Conservation (phyloP, 2,797 vertebrate genomes). For the Monodelphis domestica region DNA sequence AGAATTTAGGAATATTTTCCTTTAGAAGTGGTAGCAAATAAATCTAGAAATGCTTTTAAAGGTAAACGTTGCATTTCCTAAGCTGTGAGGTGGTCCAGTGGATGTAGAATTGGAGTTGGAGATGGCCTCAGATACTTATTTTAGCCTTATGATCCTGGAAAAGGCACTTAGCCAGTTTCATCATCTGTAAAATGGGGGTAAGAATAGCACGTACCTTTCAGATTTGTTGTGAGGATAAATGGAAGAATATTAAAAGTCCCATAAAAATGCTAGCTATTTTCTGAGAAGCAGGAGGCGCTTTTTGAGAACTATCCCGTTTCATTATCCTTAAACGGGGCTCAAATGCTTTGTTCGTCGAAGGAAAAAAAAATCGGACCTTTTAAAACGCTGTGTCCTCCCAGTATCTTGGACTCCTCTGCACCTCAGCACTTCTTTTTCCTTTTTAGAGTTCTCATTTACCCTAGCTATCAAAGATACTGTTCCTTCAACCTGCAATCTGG, state of each 20-base stretch:
- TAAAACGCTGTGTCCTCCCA: background rate
- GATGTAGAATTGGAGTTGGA: background rate
- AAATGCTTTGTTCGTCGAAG: background rate
- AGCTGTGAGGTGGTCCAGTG: background rate
- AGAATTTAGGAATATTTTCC: background rate
- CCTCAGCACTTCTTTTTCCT: background rate
- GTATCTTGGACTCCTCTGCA: background rate
- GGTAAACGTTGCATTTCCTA: background rate
- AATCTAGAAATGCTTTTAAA: background rate
- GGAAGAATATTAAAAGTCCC: background rate
- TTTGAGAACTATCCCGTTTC: background rate
- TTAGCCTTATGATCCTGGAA: background rate
- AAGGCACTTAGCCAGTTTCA: background rate
- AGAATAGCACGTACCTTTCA: background rate
- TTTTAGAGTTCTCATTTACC: background rate
- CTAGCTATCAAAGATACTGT: background rate
- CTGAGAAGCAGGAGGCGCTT: background rate
- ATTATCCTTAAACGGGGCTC: no score
- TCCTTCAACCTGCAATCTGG: background rate
- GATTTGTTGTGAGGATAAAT: background rate
- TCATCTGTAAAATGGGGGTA: background rate
- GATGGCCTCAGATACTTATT: background rate
- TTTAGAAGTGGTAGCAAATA: background rate
- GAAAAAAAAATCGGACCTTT: background rate
- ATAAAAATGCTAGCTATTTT: background rate